A percentile compares a stretch with the other conserved stretches of the same genome.
phyloP scores from a whole-genome alignment of 2,888 invertebrate genomes.

The Agonopterix subpropinquella region DNA sequence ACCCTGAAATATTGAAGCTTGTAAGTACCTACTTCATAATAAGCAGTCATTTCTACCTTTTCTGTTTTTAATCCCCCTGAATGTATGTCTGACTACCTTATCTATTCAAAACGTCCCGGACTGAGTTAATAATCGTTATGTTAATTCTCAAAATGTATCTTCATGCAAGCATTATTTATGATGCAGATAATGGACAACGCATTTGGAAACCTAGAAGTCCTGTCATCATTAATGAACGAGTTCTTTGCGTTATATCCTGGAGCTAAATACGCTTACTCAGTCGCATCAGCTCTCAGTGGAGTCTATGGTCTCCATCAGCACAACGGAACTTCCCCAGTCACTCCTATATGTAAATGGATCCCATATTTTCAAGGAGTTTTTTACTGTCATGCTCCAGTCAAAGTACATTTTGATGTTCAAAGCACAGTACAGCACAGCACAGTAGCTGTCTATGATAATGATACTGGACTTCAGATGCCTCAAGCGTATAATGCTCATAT shows the following conservation, averaged over 20 bases:
- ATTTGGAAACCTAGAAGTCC: slow-evolving; percentile 47
- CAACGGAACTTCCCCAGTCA: slow-evolving; percentile 27
- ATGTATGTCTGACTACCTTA: neutral
- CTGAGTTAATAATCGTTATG: too few species aligned
- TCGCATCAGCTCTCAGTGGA: slow-evolving; percentile 52
- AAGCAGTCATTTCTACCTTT: too few species aligned
- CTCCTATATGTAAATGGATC: slow-evolving; percentile 52
- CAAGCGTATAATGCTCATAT: slow-evolving; percentile 47
- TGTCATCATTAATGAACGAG: slow-evolving; percentile 56
- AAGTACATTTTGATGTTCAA: slow-evolving; percentile 54
- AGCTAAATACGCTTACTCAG: slow-evolving; percentile 47
- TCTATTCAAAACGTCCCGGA: neutral
- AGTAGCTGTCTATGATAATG: slow-evolving; percentile 51
- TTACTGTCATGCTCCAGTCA: slow-evolving; percentile 47
- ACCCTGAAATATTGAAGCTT: slow-evolving; percentile 40
- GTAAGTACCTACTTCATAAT: slow-evolving; percentile 27
- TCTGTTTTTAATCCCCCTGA: too few species aligned
- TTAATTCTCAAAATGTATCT: too few species aligned
- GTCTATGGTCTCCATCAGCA: slow-evolving; percentile 40
- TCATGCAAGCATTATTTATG: too few species aligned
- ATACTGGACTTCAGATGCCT: slow-evolving; percentile 39
- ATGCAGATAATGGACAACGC: slow-evolving; percentile 48
- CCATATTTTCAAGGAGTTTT: slow-evolving; percentile 60
- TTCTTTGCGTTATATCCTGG: slow-evolving; percentile 56
- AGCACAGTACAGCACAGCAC: slow-evolving; percentile 36